Evolutionary conservation across 1,140 invertebrate species (phyloP).

Genomic region (Ceratosolen fusciceps): DNA sequence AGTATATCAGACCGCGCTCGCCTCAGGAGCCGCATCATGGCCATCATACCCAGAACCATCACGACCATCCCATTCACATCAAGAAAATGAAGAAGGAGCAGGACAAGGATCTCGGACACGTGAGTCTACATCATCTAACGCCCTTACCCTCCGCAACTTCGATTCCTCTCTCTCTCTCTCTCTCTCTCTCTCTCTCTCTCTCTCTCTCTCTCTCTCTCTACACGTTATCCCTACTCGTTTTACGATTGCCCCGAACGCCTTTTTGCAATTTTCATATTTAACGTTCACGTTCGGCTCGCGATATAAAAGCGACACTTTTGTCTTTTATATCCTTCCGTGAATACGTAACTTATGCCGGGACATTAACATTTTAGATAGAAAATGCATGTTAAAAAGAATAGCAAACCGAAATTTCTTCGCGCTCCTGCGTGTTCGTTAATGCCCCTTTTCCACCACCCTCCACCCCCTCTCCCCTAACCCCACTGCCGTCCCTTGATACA

Average conservation of each 20-base stretch:
- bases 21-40: conserved; percentile 73
- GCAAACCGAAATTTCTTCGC: neutral
- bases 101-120: conserved; percentile 69
- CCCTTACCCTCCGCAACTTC: neutral
- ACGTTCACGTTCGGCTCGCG: neutral
- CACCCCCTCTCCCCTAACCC: too few relatives aligned
- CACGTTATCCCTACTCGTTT: too few relatives aligned
- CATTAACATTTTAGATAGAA: neutral
- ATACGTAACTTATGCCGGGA: neutral
- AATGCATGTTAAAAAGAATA: neutral
- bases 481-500: too few relatives aligned
- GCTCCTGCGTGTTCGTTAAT: neutral
- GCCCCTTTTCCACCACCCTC: too few relatives aligned
- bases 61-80: conserved; percentile 69
- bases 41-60: conserved; percentile 69
- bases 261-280: neutral
- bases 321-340: neutral
- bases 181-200: neutral
- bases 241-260: neutral
- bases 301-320: neutral
- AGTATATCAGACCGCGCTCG: conserved; percentile 77
- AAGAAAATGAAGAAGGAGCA: conserved; percentile 71
- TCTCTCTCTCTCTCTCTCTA: neutral
- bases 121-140: conserved; percentile 55
- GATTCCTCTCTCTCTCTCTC: neutral